phyloP scores from a whole-genome alignment of 2,113 vertebrate genomes.

The Sphyrna mokarran region DNA sequence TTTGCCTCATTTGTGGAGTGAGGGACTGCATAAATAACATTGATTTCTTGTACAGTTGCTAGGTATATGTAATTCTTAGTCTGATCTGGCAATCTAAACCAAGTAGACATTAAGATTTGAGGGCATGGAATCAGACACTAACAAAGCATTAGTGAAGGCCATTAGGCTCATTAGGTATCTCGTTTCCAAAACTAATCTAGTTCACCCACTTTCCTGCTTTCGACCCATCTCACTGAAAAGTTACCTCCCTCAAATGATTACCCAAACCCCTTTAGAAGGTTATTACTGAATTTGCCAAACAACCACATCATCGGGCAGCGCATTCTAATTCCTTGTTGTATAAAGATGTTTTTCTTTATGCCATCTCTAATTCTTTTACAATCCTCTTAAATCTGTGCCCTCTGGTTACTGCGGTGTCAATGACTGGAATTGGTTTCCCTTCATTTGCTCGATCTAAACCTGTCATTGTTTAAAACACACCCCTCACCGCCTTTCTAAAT shows the following conservation, averaged over 20 bases:
- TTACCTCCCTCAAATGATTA: neutral
- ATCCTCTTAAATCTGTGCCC: neutral
- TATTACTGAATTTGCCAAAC: neutral
- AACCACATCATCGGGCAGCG: neutral
- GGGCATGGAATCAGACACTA: neutral
- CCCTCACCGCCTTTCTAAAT: no score
- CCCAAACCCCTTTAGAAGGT: neutral
- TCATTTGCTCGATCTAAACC: neutral
- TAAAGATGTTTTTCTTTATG: neutral
- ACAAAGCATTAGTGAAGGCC: neutral
- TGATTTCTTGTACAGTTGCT: neutral
- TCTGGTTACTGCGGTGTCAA: neutral
- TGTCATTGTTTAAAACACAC: neutral
- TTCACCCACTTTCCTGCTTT: neutral
- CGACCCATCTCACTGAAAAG: neutral
- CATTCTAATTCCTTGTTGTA: neutral
- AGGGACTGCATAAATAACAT: neutral
- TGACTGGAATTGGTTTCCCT: neutral
- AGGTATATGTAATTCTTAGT: neutral
- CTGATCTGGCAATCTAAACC: neutral
- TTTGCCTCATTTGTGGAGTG: neutral
- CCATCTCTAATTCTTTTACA: neutral
- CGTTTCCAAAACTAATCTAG: neutral
- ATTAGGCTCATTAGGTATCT: neutral
- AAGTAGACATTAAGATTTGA: neutral